These are phyloP conservation scores for Jordanella pulchra DNA, from an alignment of 2,797 vertebrate species.

Conservation along the genomic window DNA sequence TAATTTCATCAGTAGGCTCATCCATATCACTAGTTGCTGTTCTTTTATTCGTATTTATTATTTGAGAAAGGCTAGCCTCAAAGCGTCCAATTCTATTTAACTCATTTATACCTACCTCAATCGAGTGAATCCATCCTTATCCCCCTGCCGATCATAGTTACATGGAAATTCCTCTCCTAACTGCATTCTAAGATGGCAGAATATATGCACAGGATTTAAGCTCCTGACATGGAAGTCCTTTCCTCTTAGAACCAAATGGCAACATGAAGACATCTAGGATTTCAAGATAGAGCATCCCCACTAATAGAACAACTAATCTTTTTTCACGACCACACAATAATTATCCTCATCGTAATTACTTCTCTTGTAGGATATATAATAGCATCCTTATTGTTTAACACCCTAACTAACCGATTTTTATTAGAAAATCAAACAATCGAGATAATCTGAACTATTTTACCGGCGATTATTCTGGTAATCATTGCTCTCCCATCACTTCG, in stretches of 20 bases:
- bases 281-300: constrained; percentile 70
- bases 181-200: too few species aligned
- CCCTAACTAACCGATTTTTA: constrained; percentile 43
- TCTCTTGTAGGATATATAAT: constrained; percentile 52
- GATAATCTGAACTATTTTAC: constrained; percentile 38
- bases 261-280: constrained; percentile 65
- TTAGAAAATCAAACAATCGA: constrained; percentile 61
- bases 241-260: too few species aligned
- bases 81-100: constrained; percentile 46
- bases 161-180: too few species aligned
- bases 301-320: constrained; percentile 65
- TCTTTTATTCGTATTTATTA: constrained; percentile 50
- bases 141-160: constrained; percentile 48
- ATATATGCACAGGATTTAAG: too few species aligned
- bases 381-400: constrained; percentile 14
- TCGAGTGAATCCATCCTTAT: constrained; percentile 56
- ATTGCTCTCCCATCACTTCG: constrained; percentile 53
- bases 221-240: too few species aligned
- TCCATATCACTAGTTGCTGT: constrained; percentile 24
- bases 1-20: constrained; percentile 25
- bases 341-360: constrained; percentile 50
- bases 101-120: rapidly evolving
- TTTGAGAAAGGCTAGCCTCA: constrained; percentile 50
- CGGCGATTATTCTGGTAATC: neutral
- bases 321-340: constrained; percentile 59